Percentiles rank a stretch among this genome's conserved stretches.
phyloP scores from a whole-genome alignment of 2,113 vertebrate genomes.

The Azemiops feae region DNA sequence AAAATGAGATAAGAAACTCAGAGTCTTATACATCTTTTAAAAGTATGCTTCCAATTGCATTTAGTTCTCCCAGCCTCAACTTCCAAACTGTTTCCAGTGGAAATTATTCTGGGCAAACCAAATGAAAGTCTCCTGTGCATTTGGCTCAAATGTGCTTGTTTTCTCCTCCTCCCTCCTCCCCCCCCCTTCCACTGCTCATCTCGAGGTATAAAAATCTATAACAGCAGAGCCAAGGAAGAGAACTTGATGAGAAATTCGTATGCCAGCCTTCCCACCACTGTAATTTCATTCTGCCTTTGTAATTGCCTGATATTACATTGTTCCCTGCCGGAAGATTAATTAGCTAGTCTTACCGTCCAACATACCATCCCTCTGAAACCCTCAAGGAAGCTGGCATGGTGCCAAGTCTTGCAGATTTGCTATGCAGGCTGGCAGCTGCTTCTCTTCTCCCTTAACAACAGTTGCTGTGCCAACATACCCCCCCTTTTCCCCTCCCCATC shows the following conservation, averaged over 20 bases:
- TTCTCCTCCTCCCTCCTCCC: neutral
- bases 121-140: conserved; percentile 4
- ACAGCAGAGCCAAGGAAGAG: conserved; percentile 45
- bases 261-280: conserved; percentile 56
- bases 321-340: conserved; percentile 67
- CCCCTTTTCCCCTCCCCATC: conserved; percentile 20
- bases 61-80: neutral
- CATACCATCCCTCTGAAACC: conserved; percentile 59
- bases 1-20: neutral
- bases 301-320: conserved; percentile 69
- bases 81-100: neutral
- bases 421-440: conserved; percentile 62
- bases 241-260: conserved; percentile 59
- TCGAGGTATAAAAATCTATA: conserved; percentile 23
- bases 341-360: conserved; percentile 64
- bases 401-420: conserved; percentile 61
- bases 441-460: conserved; percentile 55
- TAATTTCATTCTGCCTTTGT: conserved; percentile 59
- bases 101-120: neutral
- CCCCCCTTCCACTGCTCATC: neutral
- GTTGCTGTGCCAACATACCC: conserved; percentile 61
- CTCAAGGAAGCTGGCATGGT: conserved; percentile 65
- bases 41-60: neutral
- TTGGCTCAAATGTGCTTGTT: neutral
- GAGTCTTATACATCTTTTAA: neutral